These are phyloP conservation scores for Mormyrops boulengeri DNA, from an alignment of 2,797 vertebrate species.

Conservation along the genomic window DNA sequence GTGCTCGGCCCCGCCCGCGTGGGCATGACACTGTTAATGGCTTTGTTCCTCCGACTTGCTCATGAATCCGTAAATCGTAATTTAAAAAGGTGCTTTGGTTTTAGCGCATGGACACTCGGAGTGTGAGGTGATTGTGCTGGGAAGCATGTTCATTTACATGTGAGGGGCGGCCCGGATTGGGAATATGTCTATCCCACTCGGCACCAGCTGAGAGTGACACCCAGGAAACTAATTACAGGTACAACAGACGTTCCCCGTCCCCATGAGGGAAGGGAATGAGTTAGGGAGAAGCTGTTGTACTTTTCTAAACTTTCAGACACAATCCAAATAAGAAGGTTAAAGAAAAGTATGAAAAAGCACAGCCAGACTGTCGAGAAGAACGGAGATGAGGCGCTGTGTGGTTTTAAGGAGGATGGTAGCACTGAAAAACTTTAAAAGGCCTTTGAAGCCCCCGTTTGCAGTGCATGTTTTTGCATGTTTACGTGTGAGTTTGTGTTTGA, in stretches of 20 bases:
- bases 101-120: neutral
- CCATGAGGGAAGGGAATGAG: neutral
- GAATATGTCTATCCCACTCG: neutral
- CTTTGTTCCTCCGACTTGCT: constrained; percentile 21
- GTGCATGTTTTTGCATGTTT: neutral
- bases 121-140: neutral
- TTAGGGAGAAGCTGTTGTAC: neutral
- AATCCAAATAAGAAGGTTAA: neutral
- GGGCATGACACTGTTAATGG: too few species aligned
- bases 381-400: neutral
- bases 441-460: neutral
- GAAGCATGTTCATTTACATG: neutral
- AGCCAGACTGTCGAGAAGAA: neutral
- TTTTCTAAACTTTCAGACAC: neutral
- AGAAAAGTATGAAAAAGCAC: neutral
- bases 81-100: constrained; percentile 13
- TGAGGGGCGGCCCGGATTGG: neutral
- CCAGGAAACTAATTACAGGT: neutral
- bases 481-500: neutral
- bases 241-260: neutral
- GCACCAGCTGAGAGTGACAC: neutral
- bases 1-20: too few species aligned
- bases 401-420: neutral
- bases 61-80: constrained; percentile 14
- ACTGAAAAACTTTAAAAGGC: neutral